Evolutionary conservation across 2,888 invertebrate genomes (phyloP).

Genomic region (Labia minor): DNA sequence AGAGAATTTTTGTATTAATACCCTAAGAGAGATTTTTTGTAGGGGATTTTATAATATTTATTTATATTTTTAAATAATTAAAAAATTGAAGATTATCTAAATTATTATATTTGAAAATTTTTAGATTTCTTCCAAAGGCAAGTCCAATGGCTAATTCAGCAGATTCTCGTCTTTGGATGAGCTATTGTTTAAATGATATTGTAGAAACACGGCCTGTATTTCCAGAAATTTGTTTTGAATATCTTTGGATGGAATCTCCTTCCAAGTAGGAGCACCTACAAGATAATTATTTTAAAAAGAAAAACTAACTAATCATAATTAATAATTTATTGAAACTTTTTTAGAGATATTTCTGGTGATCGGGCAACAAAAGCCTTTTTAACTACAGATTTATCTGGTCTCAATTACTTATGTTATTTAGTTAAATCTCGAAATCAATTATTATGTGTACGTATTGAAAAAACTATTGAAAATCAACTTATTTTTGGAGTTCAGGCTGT

Average conservation of each 20-base stretch:
- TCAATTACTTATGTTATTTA: slow-evolving; percentile 71
- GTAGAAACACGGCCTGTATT: slow-evolving; percentile 58
- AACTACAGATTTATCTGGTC: slow-evolving; percentile 74
- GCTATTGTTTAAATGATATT: slow-evolving; percentile 15
- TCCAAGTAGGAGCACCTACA: neutral
- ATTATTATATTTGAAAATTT: neutral
- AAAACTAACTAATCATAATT: slow-evolving; percentile 27
- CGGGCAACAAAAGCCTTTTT: slow-evolving; percentile 68
- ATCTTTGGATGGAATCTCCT: slow-evolving; percentile 68
- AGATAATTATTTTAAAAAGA: slow-evolving; percentile 24
- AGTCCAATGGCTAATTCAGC: slow-evolving; percentile 18
- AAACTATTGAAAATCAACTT: slow-evolving; percentile 51
- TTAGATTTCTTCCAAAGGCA: neutral
- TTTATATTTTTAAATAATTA: too few species aligned
- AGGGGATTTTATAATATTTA: too few species aligned
- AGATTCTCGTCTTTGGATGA: slow-evolving; percentile 23
- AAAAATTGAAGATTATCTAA: too few species aligned
- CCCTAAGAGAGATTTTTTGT: too few species aligned
- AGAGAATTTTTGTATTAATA: too few species aligned
- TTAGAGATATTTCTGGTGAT: slow-evolving; percentile 41
- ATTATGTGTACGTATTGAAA: slow-evolving; percentile 56
- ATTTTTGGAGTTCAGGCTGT: slow-evolving; percentile 63
- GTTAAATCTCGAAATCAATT: slow-evolving; percentile 53
- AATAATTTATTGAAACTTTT: slow-evolving; percentile 26
- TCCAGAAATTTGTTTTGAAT: slow-evolving; percentile 80